A percentile compares a stretch with the other conserved stretches of the same genome.
Conservation (phyloP, 2,797 vertebrate genomes). For the Xyrichtys novacula region DNA sequence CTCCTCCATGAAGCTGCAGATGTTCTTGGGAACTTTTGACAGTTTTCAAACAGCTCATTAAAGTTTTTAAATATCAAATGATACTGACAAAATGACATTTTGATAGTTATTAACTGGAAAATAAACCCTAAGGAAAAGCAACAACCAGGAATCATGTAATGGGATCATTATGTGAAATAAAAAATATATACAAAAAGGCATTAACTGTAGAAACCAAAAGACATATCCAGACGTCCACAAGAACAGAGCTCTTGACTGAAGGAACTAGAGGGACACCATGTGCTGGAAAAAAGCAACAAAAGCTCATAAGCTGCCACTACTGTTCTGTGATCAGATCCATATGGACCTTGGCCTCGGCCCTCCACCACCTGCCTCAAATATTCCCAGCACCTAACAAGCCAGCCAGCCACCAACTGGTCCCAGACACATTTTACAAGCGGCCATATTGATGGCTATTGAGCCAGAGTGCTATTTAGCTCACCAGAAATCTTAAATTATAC, state of each 20-base stretch:
- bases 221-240: conserved; percentile 26
- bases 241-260: conserved; percentile 48
- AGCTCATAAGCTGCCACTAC: conserved; percentile 82
- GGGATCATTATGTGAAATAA: neutral
- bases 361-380: conserved; percentile 80
- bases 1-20: conserved; percentile 27
- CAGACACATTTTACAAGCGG: conserved; percentile 81
- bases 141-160: neutral
- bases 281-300: conserved; percentile 70
- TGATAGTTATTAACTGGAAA: conserved; percentile 5
- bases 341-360: conserved; percentile 78
- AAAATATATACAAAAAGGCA: conserved; percentile 16
- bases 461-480: conserved; percentile 80
- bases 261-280: conserved; percentile 66
- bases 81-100: conserved; percentile 14
- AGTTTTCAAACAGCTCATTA: conserved; percentile 8
- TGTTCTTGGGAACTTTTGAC: conserved; percentile 31
- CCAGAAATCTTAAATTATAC: conserved; percentile 84
- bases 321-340: conserved; percentile 87
- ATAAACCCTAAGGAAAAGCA: neutral
- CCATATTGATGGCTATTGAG: conserved; percentile 83
- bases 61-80: conserved; percentile 9
- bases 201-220: neutral
- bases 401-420: conserved; percentile 73
- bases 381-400: conserved; percentile 79